Base-by-base conservation (phyloP, 2,113 vertebrate genomes). In the Opisthocomus hoazin region DNA sequence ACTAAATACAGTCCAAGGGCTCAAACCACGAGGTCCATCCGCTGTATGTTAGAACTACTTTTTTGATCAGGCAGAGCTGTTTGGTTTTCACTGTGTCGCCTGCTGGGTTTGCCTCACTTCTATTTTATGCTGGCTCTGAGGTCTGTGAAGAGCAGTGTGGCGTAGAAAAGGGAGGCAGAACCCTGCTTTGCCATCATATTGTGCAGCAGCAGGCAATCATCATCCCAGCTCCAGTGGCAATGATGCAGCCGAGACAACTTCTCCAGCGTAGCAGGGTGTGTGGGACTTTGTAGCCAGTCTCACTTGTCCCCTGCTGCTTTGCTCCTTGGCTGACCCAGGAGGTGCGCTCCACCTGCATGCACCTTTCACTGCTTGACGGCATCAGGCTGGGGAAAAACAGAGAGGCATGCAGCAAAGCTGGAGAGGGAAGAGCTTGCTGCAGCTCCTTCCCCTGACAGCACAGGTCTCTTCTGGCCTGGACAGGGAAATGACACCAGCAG, bases 321-420 rank as follows among this genome's bases (percentile, higher is more conserved):
- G 0, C 34, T 75, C 65, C 56, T 84, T 0, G 0, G 30, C 30
- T 82, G 61, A 57, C 54, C 14, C 16, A 65, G 17, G 6, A 51
- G 13, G 4, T 48, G 30, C 34, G 27, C 70, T 26, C 37, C 21
- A 14, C 29, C n/a, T 27, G 37, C 56, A 30, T 45, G 75, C 36
- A 53, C 41, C 56, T 66, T 80, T 87, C 41, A 24, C 15, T 68
- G 34, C 36, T 66, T 23, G 18, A 19, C 9, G 36, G 34, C n/a
- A n/a, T n/a, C n/a, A n/a, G n/a, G n/a, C n/a, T n/a, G n/a, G n/a
- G n/a, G n/a, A n/a, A n/a, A n/a, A n/a, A n/a, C n/a, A n/a, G n/a
- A n/a, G n/a, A 48, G n/a, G 15, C 9, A 4, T 4, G 23, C 23
- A 57, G 29, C 37, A 75, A 61, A 4, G 7, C 8, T 71, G 46